A percentile compares a stretch with the other conserved stretches of the same genome.
These are phyloP conservation scores for Glyptemys insculpta DNA, from an alignment of 2,797 vertebrate species.

Conservation along the genomic window DNA sequence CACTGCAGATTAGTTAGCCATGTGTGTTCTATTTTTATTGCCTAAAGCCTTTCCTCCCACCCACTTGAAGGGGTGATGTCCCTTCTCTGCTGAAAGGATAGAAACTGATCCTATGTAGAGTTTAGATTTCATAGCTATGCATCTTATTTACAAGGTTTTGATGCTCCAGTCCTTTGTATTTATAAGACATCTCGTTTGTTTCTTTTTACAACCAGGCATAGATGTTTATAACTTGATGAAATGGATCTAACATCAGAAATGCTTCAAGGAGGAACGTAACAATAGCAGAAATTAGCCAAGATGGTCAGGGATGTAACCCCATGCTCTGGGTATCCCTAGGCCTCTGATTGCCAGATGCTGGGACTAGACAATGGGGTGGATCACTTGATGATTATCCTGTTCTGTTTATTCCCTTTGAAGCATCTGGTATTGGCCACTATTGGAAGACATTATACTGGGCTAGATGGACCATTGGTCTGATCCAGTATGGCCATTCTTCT, in stretches of 20 bases:
- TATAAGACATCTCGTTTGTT: not conserved
- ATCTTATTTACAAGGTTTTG: conserved; percentile 65
- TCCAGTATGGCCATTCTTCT: not conserved
- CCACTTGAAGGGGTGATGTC: conserved; percentile 18
- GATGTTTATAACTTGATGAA: conserved; percentile 52
- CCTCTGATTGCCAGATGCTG: not conserved
- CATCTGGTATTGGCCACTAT: not conserved
- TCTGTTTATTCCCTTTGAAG: not conserved
- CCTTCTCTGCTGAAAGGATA: conserved; percentile 44
- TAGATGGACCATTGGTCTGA: not conserved
- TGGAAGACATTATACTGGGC: not conserved
- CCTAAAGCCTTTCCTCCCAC: conserved; percentile 36
- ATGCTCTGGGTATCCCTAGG: not conserved
- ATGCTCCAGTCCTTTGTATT: conserved; percentile 30
- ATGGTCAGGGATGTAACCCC: not conserved
- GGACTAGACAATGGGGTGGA: not conserved
- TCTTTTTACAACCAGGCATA: conserved; percentile 34
- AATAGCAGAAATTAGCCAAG: not conserved
- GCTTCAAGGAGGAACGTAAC: not conserved
- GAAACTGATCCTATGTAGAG: conserved; percentile 40
- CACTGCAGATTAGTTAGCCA: conserved; percentile 36
- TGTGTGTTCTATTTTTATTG: conserved; percentile 61
- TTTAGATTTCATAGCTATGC: conserved; percentile 67
- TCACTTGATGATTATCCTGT: not conserved
- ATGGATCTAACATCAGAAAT: conserved; percentile 44